Percentiles rank a stretch among this genome's conserved stretches.
phyloP scores from a whole-genome alignment of 2,888 invertebrate genomes.

The Cerceris rybyensis region DNA sequence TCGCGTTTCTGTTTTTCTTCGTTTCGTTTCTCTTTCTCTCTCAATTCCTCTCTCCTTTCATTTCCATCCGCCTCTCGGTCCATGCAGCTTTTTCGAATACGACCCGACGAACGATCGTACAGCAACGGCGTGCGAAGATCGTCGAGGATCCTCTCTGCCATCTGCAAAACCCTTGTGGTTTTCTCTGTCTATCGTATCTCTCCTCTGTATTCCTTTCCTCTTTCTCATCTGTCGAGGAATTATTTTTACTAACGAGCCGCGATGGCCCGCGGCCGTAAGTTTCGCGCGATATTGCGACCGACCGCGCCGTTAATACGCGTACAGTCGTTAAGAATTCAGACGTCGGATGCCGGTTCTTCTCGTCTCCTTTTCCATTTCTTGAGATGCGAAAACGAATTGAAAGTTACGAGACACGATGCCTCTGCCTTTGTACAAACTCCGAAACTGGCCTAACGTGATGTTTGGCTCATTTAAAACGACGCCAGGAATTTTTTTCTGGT shows the following conservation, averaged over 20 bases:
- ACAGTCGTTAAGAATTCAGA: constrained; percentile 64
- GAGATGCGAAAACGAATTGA: constrained; percentile 48
- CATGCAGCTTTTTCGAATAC: constrained; percentile 1
- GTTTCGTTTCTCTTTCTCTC: constrained; percentile 4
- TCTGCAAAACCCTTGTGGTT: constrained; percentile 2
- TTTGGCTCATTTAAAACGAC: constrained; percentile 1
- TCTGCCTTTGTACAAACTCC: constrained; percentile 38
- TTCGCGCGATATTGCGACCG: constrained; percentile 60
- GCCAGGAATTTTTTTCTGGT: not conserved
- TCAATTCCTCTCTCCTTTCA: not conserved
- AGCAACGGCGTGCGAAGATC: constrained; percentile 33
- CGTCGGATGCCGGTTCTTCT: constrained; percentile 17
- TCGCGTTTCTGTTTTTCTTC: constrained; percentile 25
- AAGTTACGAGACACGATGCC: constrained; percentile 49
- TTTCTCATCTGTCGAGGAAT: constrained; percentile 42
- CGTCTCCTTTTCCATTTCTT: constrained; percentile 6
- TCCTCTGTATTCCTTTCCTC: not conserved
- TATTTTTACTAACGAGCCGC: constrained; percentile 69
- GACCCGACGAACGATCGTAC: constrained; percentile 17
- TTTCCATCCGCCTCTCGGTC: not conserved
- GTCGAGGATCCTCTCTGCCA: not conserved
- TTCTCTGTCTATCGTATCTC: constrained; percentile 2
- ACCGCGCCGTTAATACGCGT: constrained; percentile 61
- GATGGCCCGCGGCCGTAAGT: constrained; percentile 63
- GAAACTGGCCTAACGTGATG: not conserved